Base-by-base conservation (phyloP, 1,140 invertebrate species). In the Pseudachorutes palmiensis region DNA sequence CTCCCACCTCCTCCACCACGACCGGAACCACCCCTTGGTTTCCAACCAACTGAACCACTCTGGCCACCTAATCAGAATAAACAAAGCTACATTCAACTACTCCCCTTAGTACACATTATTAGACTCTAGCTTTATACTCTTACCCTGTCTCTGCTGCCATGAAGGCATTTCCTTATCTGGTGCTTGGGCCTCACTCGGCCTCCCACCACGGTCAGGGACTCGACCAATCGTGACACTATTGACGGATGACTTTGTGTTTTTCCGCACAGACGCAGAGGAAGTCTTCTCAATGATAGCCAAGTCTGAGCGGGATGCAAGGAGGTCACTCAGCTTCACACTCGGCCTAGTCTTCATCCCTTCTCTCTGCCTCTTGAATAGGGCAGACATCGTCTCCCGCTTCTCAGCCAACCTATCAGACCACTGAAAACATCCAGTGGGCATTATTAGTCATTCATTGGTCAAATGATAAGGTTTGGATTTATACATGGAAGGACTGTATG, bases 131-230 rank as follows among this genome's bases (percentile, higher is more conserved):
- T n/a, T n/a, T n/a, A n/a, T n/a, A n/a, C n/a, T 45, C 51, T 31
- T 29, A 14, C 58, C 75, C 70, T 78, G 75, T 68, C 85, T 78
- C 72, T 92, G 88, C 75, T 89, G 85, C 89, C 92, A 97, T 0
- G 89, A 87, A 12, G 94, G 94, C 92, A 97, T 96, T 82, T 97
- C 94, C 14, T 92, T 92, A 2, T 93, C 92, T 1, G 94, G 94
- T 2, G 91, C 86, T 69, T 92, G 88, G 75, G 91, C 86, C 76
- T 97, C 93, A 75, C 85, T 85, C 0, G 93, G 87, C 69, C 94
- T 79, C 2, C 94, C 94, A 60, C 94, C 94, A 76, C 94, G 82
- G 78, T 97, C 90, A 1, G 90, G 90, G 3, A 92, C 87, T 76
- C 79, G 80, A 69, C 91, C 92, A 78, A 95, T 96, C 32, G 92